Percentiles rank a stretch among this genome's conserved stretches.
These are phyloP conservation scores for Choloepus hoffmanni DNA, from an alignment of 2,113 vertebrate genomes.

Conservation along the genomic window DNA sequence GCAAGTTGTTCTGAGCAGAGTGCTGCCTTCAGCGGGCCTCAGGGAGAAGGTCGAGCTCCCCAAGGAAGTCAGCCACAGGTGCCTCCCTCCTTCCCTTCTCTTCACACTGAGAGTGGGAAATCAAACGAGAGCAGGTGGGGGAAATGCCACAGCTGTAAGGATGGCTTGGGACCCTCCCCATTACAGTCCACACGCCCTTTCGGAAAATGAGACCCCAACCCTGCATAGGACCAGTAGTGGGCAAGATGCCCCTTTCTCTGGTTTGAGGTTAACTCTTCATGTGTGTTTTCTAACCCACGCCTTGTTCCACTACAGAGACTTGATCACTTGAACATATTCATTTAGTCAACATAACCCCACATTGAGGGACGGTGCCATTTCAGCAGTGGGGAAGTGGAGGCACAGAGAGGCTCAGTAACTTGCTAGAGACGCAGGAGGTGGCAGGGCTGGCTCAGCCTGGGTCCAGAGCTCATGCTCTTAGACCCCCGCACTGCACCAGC, in stretches of 20 bases:
- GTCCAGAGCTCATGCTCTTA: rapidly evolving
- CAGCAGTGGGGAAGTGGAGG: rapidly evolving
- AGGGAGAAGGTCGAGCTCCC: rapidly evolving
- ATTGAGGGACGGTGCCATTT: rapidly evolving
- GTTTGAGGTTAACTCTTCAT: not conserved
- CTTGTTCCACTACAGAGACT: not conserved
- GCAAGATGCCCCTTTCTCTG: too few relatives aligned
- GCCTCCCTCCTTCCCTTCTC: rapidly evolving
- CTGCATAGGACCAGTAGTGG: too few relatives aligned
- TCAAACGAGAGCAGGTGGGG: rapidly evolving
- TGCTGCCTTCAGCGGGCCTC: too few relatives aligned
- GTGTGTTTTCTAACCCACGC: too few relatives aligned
- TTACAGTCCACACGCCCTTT: too few relatives aligned
- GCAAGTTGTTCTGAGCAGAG: too few relatives aligned
- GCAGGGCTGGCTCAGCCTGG: not conserved
- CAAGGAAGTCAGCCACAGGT: not conserved
- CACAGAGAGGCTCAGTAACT: not conserved
- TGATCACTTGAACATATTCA: too few relatives aligned
- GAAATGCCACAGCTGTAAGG: rapidly evolving
- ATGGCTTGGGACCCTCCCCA: too few relatives aligned
- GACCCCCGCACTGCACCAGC: not conserved
- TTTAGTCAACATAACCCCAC: not conserved
- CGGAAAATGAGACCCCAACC: too few relatives aligned
- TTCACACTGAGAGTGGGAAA: rapidly evolving
- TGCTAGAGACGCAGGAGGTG: too few relatives aligned